Percentiles rank a stretch among this genome's conserved stretches.
Evolutionary conservation across 2,113 vertebrate species (phyloP).

Genomic region (cattle (Bos taurus)): DNA sequence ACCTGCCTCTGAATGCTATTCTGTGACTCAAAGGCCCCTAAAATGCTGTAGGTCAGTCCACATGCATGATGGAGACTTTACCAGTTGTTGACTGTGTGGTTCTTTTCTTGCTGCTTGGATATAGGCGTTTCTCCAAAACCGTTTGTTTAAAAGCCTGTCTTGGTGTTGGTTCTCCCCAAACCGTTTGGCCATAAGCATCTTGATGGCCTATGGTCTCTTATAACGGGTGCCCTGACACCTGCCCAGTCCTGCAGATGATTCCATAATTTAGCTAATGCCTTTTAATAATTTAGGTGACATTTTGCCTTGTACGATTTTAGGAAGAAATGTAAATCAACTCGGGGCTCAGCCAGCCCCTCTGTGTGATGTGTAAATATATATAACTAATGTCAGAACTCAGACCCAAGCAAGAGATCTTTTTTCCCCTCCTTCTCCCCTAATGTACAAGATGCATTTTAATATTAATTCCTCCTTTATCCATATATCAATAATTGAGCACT

Average conservation of each 20-base stretch:
- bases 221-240: constrained; percentile 73
- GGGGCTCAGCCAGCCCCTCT: neutral
- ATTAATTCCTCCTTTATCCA: constrained; percentile 60
- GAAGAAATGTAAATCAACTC: constrained; percentile 33
- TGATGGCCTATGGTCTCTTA: neutral
- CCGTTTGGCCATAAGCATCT: neutral
- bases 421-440: neutral
- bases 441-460: constrained; percentile 39
- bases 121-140: neutral
- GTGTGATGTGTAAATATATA: neutral
- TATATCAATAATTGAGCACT: constrained; percentile 52
- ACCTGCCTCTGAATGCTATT: neutral
- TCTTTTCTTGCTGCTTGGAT: neutral
- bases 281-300: constrained; percentile 77
- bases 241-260: constrained; percentile 59
- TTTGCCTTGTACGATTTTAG: constrained; percentile 59
- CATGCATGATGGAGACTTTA: neutral
- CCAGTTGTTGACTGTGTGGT: rapidly evolving
- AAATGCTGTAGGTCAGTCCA: rapidly evolving
- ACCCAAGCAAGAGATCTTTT: neutral
- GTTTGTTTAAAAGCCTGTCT: neutral
- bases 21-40: neutral
- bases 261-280: constrained; percentile 68
- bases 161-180: neutral
- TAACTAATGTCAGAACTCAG: neutral